These are phyloP conservation scores for Coranthus polyacanthus DNA, from an alignment of 2,797 vertebrate species.

Conservation along the genomic window DNA sequence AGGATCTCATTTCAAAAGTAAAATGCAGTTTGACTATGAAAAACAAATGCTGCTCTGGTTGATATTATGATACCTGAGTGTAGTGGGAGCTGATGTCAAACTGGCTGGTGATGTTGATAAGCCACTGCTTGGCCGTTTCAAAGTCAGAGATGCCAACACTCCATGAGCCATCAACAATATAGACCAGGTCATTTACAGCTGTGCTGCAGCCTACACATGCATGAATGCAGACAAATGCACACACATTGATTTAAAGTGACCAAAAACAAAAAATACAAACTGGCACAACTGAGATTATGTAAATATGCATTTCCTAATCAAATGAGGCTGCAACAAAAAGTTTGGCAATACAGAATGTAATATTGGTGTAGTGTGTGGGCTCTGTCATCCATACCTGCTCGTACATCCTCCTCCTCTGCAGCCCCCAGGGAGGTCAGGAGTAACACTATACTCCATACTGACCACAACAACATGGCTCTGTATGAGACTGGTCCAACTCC, in stretches of 20 bases:
- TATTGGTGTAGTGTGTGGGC: not conserved
- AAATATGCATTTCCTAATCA: too few relatives aligned
- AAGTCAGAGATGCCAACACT: conserved; percentile 86
- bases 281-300: too few relatives aligned
- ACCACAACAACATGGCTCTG: conserved; percentile 72
- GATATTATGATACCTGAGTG: conserved; percentile 83
- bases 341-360: not conserved
- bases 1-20: too few relatives aligned
- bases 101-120: conserved; percentile 86
- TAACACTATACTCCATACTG: conserved; percentile 55
- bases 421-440: conserved; percentile 61
- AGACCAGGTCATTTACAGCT: conserved; percentile 87
- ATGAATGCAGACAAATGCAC: not conserved
- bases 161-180: conserved; percentile 88
- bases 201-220: conserved; percentile 87
- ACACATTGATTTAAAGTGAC: too few relatives aligned
- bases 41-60: too few relatives aligned
- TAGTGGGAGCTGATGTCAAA: conserved; percentile 86
- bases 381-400: conserved; percentile 75
- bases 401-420: conserved; percentile 70
- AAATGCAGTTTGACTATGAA: too few relatives aligned
- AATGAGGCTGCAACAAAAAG: too few relatives aligned
- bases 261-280: too few relatives aligned
- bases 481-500: too few relatives aligned
- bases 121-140: conserved; percentile 87